phyloP scores from a whole-genome alignment of 92 coral and sea anemone genomes.

The Palythoa caribaeorum region DNA sequence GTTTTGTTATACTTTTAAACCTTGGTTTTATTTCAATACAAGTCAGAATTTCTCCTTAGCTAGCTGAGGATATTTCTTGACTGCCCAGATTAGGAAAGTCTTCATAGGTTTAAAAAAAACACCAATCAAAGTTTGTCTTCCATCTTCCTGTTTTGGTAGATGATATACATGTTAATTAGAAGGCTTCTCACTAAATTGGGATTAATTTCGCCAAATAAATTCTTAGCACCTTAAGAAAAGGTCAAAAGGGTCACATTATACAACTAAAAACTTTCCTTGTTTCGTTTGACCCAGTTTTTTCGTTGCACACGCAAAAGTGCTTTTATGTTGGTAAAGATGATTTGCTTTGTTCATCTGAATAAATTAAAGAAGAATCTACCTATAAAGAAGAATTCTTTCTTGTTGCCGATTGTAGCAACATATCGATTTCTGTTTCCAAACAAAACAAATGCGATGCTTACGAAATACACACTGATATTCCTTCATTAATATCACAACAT shows the following conservation, averaged over 20 bases:
- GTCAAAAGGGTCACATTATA: conserved; percentile 17
- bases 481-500: background rate
- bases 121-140: too few species aligned
- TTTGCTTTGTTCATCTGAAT: background rate
- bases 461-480: background rate
- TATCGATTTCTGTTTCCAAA: background rate
- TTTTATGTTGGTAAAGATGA: background rate
- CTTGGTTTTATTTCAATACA: background rate
- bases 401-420: background rate
- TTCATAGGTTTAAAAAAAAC: too few species aligned
- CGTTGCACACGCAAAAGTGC: background rate
- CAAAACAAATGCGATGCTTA: background rate
- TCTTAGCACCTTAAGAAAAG: background rate
- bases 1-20: background rate
- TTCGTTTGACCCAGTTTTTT: background rate
- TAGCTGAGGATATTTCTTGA: background rate
- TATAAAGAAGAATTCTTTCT: background rate
- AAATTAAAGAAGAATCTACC: background rate
- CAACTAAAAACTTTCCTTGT: background rate
- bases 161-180: background rate
- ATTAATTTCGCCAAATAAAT: background rate
- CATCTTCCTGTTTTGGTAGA: too few species aligned
- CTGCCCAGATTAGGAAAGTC: background rate
- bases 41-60: background rate
- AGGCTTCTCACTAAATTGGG: background rate